Percentiles rank a stretch among this genome's conserved stretches.
Evolutionary conservation across 2,888 invertebrate species (phyloP).

Genomic region (Heliconius aoede): DNA sequence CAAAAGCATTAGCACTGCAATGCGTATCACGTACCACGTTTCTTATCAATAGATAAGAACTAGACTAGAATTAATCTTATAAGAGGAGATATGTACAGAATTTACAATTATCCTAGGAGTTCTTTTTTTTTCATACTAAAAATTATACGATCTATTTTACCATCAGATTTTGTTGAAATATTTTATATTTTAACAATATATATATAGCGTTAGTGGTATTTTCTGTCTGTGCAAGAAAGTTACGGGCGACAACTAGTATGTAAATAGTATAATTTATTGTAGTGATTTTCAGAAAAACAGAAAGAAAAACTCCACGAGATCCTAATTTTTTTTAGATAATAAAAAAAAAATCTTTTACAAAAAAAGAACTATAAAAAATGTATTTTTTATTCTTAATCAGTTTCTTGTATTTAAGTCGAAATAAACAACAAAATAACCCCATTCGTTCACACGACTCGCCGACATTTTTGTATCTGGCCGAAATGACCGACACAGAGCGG

Average conservation of each 20-base stretch:
- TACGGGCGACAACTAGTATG: too few relatives aligned
- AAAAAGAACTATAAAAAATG: neutral
- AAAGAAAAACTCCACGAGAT: too few relatives aligned
- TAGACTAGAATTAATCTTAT: slow-evolving; percentile 14
- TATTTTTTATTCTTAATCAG: neutral
- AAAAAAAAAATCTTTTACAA: neutral
- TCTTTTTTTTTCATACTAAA: neutral
- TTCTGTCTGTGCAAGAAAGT: too few relatives aligned
- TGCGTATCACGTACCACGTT: slow-evolving; percentile 13
- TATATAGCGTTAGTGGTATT: too few relatives aligned
- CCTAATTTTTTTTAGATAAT: too few relatives aligned
- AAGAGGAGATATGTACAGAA: slow-evolving; percentile 7
- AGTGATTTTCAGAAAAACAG: neutral
- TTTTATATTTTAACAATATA: too few relatives aligned
- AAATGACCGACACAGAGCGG: slow-evolving; percentile 37
- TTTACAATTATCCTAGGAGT: neutral
- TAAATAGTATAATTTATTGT: too few relatives aligned
- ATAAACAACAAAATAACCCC: slow-evolving; percentile 22
- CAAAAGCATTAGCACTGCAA: slow-evolving; percentile 10
- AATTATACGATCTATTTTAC: neutral
- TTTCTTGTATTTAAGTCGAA: neutral
- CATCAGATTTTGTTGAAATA: too few relatives aligned
- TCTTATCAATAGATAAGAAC: slow-evolving; percentile 19
- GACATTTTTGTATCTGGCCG: slow-evolving; percentile 28
- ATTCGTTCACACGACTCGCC: slow-evolving; percentile 31